phyloP scores from a whole-genome alignment of 2,797 vertebrate species.

The Rhinatrema bivittatum region DNA sequence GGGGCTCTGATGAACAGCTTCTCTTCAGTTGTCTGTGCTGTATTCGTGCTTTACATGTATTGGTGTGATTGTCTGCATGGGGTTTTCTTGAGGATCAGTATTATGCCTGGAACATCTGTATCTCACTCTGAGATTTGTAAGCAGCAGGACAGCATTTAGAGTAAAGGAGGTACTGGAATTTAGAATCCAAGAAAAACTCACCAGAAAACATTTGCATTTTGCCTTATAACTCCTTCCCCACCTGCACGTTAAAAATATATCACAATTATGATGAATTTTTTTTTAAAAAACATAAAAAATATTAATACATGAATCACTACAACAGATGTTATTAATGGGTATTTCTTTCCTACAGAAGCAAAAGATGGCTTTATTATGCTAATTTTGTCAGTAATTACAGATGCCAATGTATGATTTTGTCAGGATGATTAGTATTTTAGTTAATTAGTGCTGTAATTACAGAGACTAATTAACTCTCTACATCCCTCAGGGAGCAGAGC shows the following conservation, averaged over 20 bases:
- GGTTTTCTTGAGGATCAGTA: no score
- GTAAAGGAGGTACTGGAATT: no score
- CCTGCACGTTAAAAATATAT: slow-evolving; percentile 5
- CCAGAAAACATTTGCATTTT: no score
- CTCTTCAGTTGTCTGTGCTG: no score
- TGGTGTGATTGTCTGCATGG: no score
- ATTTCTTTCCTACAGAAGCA: slow-evolving; percentile 31
- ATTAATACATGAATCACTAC: not conserved
- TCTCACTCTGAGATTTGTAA: no score
- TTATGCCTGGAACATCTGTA: no score
- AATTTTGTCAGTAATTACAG: slow-evolving; percentile 78
- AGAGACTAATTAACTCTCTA: slow-evolving; percentile 24
- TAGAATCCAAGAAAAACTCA: no score
- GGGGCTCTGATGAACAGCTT: no score
- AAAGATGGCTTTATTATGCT: slow-evolving; percentile 65
- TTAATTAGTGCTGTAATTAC: slow-evolving; percentile 81
- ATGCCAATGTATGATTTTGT: slow-evolving; percentile 81
- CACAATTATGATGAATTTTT: not conserved
- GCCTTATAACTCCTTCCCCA: not conserved
- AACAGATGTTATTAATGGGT: slow-evolving; percentile 8
- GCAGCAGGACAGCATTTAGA: no score
- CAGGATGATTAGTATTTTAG: slow-evolving; percentile 80
- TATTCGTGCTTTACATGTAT: no score
- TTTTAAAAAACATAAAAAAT: not conserved
- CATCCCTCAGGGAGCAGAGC: slow-evolving; percentile 5